A percentile compares a stretch with the other conserved stretches of the same genome.
These are phyloP conservation scores for Prenolepis imparis DNA, from an alignment of 2,888 invertebrate genomes.

Conservation along the genomic window DNA sequence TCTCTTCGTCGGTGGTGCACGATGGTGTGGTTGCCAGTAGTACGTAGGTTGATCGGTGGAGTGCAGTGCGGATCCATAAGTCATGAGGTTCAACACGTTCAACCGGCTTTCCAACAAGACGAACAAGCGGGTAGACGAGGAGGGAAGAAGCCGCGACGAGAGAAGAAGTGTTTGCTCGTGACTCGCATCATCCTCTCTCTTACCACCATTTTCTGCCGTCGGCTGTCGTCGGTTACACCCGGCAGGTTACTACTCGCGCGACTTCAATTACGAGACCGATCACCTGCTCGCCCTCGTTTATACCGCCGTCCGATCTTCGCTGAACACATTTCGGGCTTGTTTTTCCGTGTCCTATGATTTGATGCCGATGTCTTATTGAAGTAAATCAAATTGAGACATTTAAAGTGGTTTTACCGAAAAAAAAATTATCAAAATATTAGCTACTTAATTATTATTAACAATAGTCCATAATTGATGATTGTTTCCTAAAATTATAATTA, in stretches of 20 bases:
- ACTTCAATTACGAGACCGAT: slow-evolving; percentile 46
- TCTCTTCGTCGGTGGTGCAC: slow-evolving; percentile 18
- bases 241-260: slow-evolving; percentile 27
- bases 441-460: neutral
- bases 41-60: slow-evolving; percentile 74
- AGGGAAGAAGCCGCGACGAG: slow-evolving; percentile 66
- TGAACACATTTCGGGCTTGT: slow-evolving; percentile 1
- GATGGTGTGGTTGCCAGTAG: slow-evolving; percentile 1
- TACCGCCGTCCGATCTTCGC: neutral
- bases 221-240: slow-evolving; percentile 27
- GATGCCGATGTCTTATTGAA: neutral
- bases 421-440: neutral
- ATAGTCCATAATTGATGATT: neutral
- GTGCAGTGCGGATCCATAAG: slow-evolving; percentile 79
- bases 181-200: slow-evolving; percentile 39
- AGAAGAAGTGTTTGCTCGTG: slow-evolving; percentile 60
- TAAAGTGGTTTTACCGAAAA: neutral
- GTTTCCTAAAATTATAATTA: neutral
- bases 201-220: neutral
- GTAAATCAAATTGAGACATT: neutral
- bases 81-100: slow-evolving; percentile 77
- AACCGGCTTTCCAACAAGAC: slow-evolving; percentile 66
- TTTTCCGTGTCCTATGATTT: neutral
- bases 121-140: slow-evolving; percentile 64
- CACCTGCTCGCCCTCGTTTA: slow-evolving; percentile 34